Evolutionary conservation across 2,888 invertebrate species (phyloP).

Genomic region (Hirtodrosophila histrioides): DNA sequence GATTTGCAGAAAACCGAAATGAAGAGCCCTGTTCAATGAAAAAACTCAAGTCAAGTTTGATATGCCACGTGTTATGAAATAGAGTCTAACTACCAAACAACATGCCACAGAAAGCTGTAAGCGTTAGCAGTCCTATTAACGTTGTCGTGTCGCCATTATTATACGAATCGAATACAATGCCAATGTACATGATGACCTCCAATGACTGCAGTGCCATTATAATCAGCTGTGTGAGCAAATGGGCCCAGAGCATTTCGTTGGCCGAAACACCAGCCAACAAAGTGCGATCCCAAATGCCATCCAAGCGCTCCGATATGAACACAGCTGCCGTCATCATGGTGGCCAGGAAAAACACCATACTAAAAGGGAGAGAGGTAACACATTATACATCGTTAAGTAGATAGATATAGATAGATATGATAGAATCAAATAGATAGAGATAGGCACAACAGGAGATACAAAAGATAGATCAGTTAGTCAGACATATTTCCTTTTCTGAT

Average conservation of each 20-base stretch:
- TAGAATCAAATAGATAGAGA: no score
- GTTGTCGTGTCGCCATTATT: slow-evolving; percentile 84
- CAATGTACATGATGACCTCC: slow-evolving; percentile 84
- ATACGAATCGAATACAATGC: slow-evolving; percentile 83
- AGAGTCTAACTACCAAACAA: slow-evolving; percentile 86
- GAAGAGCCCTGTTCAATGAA: slow-evolving; percentile 87
- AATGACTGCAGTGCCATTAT: slow-evolving; percentile 90
- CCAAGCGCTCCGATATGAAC: slow-evolving; percentile 91
- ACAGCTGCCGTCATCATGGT: slow-evolving; percentile 93
- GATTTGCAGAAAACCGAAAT: slow-evolving; percentile 92
- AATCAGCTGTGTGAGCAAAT: slow-evolving; percentile 90
- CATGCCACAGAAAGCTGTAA: slow-evolving; percentile 93
- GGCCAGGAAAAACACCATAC: slow-evolving; percentile 93
- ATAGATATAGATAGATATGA: no score
- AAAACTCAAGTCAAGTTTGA: not conserved
- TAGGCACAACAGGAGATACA: no score
- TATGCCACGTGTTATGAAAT: not conserved
- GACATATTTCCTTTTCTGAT: no score
- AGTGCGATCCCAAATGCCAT: slow-evolving; percentile 94
- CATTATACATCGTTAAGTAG: not conserved
- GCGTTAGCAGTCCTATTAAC: slow-evolving; percentile 87
- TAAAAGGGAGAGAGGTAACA: slow-evolving; percentile 80
- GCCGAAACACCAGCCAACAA: slow-evolving; percentile 93
- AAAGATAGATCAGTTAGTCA: no score
- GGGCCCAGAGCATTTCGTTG: slow-evolving; percentile 91